These are phyloP conservation scores for Scaptomyza montana DNA, from an alignment of 1,140 invertebrate species.

Conservation along the genomic window DNA sequence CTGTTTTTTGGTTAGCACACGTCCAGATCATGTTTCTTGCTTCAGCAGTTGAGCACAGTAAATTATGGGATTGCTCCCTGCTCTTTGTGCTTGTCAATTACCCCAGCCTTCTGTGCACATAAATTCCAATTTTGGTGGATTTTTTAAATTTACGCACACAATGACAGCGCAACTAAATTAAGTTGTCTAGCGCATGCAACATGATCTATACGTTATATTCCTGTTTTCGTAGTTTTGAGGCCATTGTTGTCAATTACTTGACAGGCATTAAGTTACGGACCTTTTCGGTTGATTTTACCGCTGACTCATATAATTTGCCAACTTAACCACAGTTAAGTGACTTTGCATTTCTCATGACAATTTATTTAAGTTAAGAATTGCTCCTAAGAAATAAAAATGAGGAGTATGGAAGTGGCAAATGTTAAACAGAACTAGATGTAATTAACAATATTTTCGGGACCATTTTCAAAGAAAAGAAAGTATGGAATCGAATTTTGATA, in stretches of 20 bases:
- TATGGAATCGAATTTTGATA: no score
- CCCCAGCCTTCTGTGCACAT: slow-evolving; percentile 31
- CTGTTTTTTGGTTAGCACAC: neutral
- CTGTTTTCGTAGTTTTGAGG: neutral
- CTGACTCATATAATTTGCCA: neutral
- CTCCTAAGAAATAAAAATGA: no score
- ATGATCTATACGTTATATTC: slow-evolving; percentile 27
- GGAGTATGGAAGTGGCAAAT: no score
- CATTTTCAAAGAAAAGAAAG: no score
- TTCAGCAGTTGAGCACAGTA: slow-evolving; percentile 1
- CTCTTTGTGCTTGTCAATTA: slow-evolving; percentile 43
- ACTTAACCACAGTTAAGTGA: neutral
- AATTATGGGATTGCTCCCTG: slow-evolving; percentile 30
- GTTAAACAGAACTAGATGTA: no score
- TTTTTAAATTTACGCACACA: slow-evolving; percentile 25
- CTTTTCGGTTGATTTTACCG: neutral
- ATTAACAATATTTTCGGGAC: no score
- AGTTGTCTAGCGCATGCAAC: slow-evolving; percentile 39
- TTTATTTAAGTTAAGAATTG: no score
- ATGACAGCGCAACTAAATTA: slow-evolving; percentile 37
- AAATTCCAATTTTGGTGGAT: slow-evolving; percentile 39
- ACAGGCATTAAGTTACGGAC: slow-evolving; percentile 6
- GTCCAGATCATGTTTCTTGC: slow-evolving; percentile 26
- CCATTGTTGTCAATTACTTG: slow-evolving; percentile 5
- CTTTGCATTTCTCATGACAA: neutral